Conservation (phyloP, 2,113 vertebrate genomes). For the Gulo gulo region DNA sequence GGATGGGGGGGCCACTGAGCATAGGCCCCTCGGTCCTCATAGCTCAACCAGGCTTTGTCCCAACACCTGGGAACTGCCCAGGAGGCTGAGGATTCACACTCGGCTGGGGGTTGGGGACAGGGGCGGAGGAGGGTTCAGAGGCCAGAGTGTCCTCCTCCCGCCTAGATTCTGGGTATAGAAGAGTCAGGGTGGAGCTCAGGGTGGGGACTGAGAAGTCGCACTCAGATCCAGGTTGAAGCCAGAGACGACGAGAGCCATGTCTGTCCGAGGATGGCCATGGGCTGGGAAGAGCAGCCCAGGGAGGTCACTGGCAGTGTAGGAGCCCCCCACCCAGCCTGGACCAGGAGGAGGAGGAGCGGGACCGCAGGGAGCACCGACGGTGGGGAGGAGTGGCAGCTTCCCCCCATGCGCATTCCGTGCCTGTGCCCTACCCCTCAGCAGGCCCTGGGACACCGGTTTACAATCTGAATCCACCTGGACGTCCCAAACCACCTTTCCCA, state of each 20-base stretch:
- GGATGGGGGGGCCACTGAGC: not conserved
- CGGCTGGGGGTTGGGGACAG: not conserved
- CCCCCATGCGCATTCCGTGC: fast-evolving
- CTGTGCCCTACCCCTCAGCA: too few relatives aligned
- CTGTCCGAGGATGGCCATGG: not conserved
- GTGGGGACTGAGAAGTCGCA: not conserved
- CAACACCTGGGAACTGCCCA: not conserved
- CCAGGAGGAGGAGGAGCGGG: not conserved
- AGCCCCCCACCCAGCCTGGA: fast-evolving
- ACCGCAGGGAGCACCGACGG: fast-evolving
- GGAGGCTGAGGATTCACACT: not conserved
- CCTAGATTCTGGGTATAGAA: not conserved
- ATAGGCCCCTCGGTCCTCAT: not conserved
- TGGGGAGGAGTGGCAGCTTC: not conserved
- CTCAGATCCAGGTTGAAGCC: not conserved
- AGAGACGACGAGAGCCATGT: not conserved
- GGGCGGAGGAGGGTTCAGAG: fast-evolving
- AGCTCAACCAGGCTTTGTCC: not conserved
- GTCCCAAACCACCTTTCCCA: not conserved
- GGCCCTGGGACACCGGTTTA: not conserved
- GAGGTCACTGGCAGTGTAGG: fast-evolving
- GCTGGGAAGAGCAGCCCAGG: not conserved
- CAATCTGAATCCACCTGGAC: not conserved
- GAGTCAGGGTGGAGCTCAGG: not conserved
- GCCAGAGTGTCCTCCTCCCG: not conserved